Evolutionary conservation across 2,797 vertebrate genomes (phyloP), one percentile per base, ranked within the genome.

Genomic region (Coendou prehensilis): DNA sequence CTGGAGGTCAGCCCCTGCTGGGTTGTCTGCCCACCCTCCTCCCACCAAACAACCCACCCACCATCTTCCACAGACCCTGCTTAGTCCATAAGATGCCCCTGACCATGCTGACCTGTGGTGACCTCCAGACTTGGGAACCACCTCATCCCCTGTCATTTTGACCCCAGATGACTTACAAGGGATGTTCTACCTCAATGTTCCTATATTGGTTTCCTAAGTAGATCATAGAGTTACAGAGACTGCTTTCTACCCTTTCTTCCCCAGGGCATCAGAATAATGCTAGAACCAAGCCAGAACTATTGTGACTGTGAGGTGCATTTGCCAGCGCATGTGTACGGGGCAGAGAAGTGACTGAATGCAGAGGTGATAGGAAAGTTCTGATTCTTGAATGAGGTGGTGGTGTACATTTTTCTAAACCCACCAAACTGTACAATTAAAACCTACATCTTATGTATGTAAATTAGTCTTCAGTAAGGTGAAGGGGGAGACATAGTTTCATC

Each of bases 61-160:
- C 14, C 50, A 7, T 15, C 64, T 37, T 88, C 75, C 73, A 63
- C 14, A 9, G 82, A 82, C 6, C 1, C 50, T 28, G 22, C 61
- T 57, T 22, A 9, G 45, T 45, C 69, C 2, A 0, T 0, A 5
- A 22, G 17, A 52, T 22, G 6, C 79, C 14, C 28, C 37, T 30
- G 26, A 47, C 13, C 0, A 0, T 1, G 7, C 0, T 10, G 9
- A 15, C 50, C 28, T 23, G 0, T 4, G 26, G 69, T 23, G 41
- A 20, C 5, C 57, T n/a, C 26, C 5, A 37, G 54, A 67, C 10
- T 1, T 87, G 28, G 6, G 15, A 61, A 23, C 23, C 41, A 20
- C 3, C 26, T 82, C 67, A 28, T 9, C 6, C 63, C 3, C 9
- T 56, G 76, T 67, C 41, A 78, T 85, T 57, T 15, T 28, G 91